Evolutionary conservation across 23 tunicate genomes (phyloP), one percentile per base, ranked within the genome.

Genomic region (Phallusia fumigata): DNA sequence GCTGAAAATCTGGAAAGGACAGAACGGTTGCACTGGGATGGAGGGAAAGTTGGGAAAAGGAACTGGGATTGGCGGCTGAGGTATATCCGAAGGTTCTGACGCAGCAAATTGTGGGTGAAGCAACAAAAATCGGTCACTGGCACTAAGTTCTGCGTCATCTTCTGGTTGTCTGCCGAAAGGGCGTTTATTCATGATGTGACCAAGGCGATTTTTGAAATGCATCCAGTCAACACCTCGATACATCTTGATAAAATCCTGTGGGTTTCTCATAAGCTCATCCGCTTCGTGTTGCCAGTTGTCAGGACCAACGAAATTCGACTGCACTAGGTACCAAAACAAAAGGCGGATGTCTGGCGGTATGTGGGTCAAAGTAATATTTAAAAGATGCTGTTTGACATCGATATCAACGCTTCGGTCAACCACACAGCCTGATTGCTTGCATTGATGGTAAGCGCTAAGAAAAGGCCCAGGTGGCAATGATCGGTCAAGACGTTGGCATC

Each of bases 391-490:
- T 50, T 79, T 36, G 35, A 65, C 33, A 21, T 52, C 30, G 30
- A 19, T 78, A 28, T 64, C 79, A 21, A 79, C 79, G 44, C 82
- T 26, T 31, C 31, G 32, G 35, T 84, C 84, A 2, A 84, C 49
- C 12, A 72, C 76, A 73, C 93, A 89, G 28, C 93, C 93, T 22
- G 93, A 75, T 74, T 81, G 69, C 31, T 52, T 36, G 76, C 93
- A 89, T 45, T 79, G 83, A 50, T 89, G 84, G 75, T 89, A 84
- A 18, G 84, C 50, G 18, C 36, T 69, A 33, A 89, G 79, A 53
- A 44, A 89, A 26, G 73, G 81, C 31, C 30, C 64, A 22, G 58
- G 72, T 5, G 77, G 51, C 34, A 0, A 47, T 16, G 65, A 64
- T 28, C 35, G 32, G 74, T 33, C 30, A 52, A 73, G 52, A 22